Conservation (phyloP, 2,888 invertebrate genomes). For the Clivina fossor region DNA sequence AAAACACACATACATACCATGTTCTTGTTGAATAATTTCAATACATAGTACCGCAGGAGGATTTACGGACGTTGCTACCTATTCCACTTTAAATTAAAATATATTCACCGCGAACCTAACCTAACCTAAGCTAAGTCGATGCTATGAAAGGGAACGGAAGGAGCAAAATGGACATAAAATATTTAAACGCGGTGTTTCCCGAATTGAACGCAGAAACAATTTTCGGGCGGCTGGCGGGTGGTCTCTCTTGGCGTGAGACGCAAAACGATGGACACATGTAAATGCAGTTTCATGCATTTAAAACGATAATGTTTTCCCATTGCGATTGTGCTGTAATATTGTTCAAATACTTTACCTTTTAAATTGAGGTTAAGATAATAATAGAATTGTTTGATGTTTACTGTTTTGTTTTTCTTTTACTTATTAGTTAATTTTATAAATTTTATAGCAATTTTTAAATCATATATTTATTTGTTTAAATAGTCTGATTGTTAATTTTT, state of each 20-base stretch:
- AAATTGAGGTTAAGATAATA: too few species aligned
- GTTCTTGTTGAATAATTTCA: constrained; percentile 32
- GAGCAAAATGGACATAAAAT: constrained; percentile 13
- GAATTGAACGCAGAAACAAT: constrained; percentile 18
- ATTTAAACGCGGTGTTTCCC: constrained; percentile 8
- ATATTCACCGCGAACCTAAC: not conserved
- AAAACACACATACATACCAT: constrained; percentile 23
- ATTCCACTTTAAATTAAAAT: constrained; percentile 18
- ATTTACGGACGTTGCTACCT: constrained; percentile 4
- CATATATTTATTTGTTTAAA: too few species aligned
- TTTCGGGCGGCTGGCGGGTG: constrained; percentile 3
- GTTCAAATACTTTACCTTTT: too few species aligned
- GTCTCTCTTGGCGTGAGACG: too few species aligned
- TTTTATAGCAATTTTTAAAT: too few species aligned
- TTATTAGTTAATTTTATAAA: too few species aligned
- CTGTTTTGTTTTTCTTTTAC: too few species aligned
- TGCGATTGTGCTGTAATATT: too few species aligned
- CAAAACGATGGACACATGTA: constrained; percentile 13
- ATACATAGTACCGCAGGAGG: constrained; percentile 8
- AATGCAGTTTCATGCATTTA: constrained; percentile 17
- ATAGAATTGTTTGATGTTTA: too few species aligned
- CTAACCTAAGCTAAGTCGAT: not conserved
- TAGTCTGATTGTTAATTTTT: too few species aligned
- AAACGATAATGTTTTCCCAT: constrained; percentile 8
- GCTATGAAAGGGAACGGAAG: not conserved